Evolutionary conservation across 2,888 invertebrate species (phyloP), one percentile per base, ranked within the genome.

Genomic region (Bombylius major): DNA sequence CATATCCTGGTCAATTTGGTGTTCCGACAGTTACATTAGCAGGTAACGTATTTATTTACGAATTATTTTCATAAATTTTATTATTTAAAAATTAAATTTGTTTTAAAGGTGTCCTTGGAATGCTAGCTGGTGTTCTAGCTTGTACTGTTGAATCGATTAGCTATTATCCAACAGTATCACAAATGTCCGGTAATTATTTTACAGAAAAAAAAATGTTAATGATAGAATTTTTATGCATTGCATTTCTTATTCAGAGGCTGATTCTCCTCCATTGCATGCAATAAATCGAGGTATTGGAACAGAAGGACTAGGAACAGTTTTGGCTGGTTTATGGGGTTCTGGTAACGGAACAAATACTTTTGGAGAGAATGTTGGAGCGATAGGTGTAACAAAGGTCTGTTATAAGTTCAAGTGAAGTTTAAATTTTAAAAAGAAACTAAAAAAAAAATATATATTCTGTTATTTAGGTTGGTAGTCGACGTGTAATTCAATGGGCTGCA

Each of bases 301-400:
- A 0, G 92, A 93, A 71, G 92, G 91, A 0, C 71, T 91, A 1
- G 89, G 89, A n/a, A 89, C 89, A 0, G 76, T 90, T 56, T 72
- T 93, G 48, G 89, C 89, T 0, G 92, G 91, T 0, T 78, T 90
- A 5, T 88, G 89, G 83, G 93, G 92, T 9, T 70, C 87, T 36
- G 90, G 89, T 2, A 89, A 89, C 65, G 91, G 90, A 0, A 89
- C 90, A 50, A 92, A 91, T 63, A 91, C 91, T 5, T 92, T 92
- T 67, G 89, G 89, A 0, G 90, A 91, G 70, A 92, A 92, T 69
- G 89, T 93, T 47, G 92, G 91, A 1, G 89, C 90, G 3, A 91
- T 93, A 61, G 90, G 90, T 42, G 86, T 90, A 3, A 90, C 89
- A 3, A 86, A 87, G 78, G 88, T 87, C 65, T 56, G 46, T 53